These are phyloP conservation scores for Perdita meconis DNA, from an alignment of 2,888 invertebrate genomes.

Conservation along the genomic window DNA sequence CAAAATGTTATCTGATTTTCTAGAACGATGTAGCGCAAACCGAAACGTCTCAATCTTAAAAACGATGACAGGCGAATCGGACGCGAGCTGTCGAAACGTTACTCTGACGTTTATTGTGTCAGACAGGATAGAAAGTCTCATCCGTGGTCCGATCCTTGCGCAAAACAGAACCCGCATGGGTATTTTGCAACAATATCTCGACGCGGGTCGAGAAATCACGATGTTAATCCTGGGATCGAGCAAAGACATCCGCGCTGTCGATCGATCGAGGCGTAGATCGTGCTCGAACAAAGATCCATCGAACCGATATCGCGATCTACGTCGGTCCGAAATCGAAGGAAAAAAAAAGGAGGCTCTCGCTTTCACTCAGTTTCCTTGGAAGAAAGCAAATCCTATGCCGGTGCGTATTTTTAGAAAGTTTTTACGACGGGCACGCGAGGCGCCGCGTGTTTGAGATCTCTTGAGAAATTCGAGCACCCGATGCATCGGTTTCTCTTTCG, in stretches of 20 bases:
- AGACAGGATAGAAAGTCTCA: constrained; percentile 23
- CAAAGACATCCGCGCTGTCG: neutral
- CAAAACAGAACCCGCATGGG: constrained; percentile 6
- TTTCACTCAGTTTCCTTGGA: constrained; percentile 52
- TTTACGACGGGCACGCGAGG: neutral
- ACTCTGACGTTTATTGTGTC: constrained; percentile 1
- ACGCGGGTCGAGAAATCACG: constrained; percentile 19
- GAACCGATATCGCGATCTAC: neutral
- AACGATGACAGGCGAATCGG: too few species aligned
- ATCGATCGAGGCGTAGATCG: neutral
- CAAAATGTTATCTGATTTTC: too few species aligned
- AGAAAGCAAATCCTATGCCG: constrained; percentile 52
- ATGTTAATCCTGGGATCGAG: constrained; percentile 9
- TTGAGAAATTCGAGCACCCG: neutral
- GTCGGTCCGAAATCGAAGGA: neutral
- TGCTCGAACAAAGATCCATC: neutral
- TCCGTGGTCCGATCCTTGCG: constrained; percentile 31
- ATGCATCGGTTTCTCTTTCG: neutral
- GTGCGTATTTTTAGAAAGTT: constrained; percentile 59
- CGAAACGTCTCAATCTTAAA: too few species aligned
- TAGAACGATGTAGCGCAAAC: too few species aligned
- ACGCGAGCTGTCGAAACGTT: too few species aligned
- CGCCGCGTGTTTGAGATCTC: neutral
- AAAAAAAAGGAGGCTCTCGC: constrained; percentile 18
- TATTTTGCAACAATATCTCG: constrained; percentile 29